phyloP scores from a whole-genome alignment of 2,113 vertebrate genomes.

The Morone saxatilis region DNA sequence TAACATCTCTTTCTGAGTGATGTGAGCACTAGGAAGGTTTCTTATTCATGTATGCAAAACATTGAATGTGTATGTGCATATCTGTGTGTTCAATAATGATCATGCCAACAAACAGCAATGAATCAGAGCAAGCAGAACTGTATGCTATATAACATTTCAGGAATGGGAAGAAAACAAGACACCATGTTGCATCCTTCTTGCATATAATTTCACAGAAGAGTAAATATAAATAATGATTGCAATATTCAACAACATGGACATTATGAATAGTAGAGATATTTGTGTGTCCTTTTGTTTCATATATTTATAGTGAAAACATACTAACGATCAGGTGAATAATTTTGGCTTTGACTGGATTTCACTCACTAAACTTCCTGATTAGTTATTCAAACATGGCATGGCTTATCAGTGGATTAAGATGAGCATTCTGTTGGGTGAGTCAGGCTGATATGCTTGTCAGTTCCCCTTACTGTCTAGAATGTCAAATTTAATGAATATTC shows the following conservation, averaged over 20 bases:
- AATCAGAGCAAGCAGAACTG: not conserved
- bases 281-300: not conserved
- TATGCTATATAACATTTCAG: not conserved
- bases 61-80: not conserved
- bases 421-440: constrained; percentile 56
- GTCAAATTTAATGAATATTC: constrained; percentile 71
- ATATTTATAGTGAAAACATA: not conserved
- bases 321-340: constrained; percentile 36
- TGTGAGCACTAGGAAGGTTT: constrained; percentile 7
- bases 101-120: not conserved
- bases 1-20: not conserved
- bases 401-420: constrained; percentile 69
- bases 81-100: constrained; percentile 1
- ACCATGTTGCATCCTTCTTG: not conserved
- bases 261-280: not conserved
- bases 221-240: not conserved
- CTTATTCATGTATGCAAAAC: constrained; percentile 8
- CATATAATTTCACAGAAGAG: not conserved
- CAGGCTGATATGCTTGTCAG: constrained; percentile 64
- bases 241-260: not conserved
- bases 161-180: not conserved
- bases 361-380: constrained; percentile 50
- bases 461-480: constrained; percentile 52
- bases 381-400: constrained; percentile 58
- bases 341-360: constrained; percentile 34